Evolutionary conservation across 2,888 invertebrate species (phyloP).

Genomic region (Seira ritae): DNA sequence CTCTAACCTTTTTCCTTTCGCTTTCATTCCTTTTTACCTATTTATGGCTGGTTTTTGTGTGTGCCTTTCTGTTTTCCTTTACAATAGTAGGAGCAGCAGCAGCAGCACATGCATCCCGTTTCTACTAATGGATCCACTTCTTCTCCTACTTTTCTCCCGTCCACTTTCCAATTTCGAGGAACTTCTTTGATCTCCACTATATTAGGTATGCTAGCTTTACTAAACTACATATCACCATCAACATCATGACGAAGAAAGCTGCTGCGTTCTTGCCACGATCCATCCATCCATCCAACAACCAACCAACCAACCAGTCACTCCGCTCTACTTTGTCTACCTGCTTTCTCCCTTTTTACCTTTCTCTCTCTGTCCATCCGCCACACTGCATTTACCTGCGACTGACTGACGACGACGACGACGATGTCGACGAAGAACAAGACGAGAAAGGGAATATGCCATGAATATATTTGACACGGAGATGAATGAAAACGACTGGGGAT

Average conservation of each 20-base stretch:
- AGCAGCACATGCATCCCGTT: conserved; percentile 20
- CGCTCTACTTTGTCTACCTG: conserved; percentile 18
- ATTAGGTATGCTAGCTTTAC: conserved; percentile 33
- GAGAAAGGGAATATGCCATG: conserved; percentile 12
- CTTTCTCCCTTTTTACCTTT: not conserved
- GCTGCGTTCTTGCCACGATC: not conserved
- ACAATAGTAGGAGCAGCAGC: too few species aligned
- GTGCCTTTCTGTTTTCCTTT: conserved; percentile 8
- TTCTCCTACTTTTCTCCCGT: conserved; percentile 31
- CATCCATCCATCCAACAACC: not conserved
- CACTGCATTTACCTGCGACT: conserved; percentile 20
- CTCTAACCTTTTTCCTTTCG: not conserved
- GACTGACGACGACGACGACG: too few species aligned
- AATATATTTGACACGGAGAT: conserved; percentile 18
- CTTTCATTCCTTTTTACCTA: conserved; percentile 10
- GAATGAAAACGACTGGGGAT: conserved; percentile 23
- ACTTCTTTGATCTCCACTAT: conserved; percentile 57
- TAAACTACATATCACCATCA: not conserved
- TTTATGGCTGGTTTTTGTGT: not conserved
- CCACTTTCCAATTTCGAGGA: conserved; percentile 63
- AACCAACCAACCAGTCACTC: not conserved
- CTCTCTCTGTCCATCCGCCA: not conserved
- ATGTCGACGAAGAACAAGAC: not conserved
- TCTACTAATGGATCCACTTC: conserved; percentile 59
- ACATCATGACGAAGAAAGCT: not conserved